These are phyloP conservation scores for Biston stratarius DNA, from an alignment of 2,888 invertebrate genomes.

Conservation along the genomic window DNA sequence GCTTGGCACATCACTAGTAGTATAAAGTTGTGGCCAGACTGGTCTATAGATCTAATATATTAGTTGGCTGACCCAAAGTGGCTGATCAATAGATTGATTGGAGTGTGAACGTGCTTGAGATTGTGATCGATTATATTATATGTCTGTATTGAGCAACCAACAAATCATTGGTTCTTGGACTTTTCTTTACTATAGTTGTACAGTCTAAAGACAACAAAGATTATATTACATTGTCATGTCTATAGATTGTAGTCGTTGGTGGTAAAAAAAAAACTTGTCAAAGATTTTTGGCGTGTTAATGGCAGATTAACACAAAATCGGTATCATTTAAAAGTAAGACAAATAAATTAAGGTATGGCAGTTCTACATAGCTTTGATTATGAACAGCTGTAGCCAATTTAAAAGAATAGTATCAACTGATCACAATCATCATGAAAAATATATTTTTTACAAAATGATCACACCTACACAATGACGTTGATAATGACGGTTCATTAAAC, in stretches of 20 bases:
- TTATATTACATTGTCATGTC: no score
- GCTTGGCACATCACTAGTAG: constrained; percentile 3
- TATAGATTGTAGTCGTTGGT: no score
- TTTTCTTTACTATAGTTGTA: not conserved
- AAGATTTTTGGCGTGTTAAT: no score
- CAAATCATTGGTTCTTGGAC: not conserved
- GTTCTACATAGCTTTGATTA: no score
- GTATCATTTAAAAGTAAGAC: no score
- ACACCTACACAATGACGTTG: constrained; percentile 20
- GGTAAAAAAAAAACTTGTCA: no score
- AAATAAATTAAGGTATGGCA: no score
- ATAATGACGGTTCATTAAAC: constrained; percentile 17
- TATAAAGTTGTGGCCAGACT: constrained; percentile 7
- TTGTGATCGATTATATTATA: constrained; percentile 3
- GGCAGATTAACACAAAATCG: no score
- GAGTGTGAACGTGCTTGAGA: constrained; percentile 15
- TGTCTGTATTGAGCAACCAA: not conserved
- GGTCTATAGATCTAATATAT: constrained; percentile 8
- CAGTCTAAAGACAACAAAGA: no score
- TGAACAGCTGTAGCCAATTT: no score
- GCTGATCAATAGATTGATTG: constrained; percentile 15
- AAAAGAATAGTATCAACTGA: not conserved
- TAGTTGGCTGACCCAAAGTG: not conserved
- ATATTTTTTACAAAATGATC: constrained; percentile 15
- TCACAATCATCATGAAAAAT: constrained; percentile 4